Evolutionary conservation across 2,888 invertebrate genomes (phyloP), one percentile per base, ranked within the genome.

Genomic region (Cryptocephalus moraei): DNA sequence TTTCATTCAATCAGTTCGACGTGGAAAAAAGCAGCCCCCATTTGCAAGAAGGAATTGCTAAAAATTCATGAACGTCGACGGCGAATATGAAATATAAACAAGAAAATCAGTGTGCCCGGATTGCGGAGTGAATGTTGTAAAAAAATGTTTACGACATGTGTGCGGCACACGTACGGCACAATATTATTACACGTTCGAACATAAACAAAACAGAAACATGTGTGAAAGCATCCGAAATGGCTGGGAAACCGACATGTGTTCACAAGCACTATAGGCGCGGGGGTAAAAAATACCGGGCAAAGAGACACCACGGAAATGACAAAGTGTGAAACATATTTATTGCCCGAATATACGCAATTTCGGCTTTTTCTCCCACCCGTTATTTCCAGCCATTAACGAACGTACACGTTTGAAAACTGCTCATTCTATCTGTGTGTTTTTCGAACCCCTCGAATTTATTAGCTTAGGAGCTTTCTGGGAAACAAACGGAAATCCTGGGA

Each of bases 191-290:
- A 51, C 51, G 55, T 55, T 49, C 48, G 51, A 55, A 53, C 52
- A 54, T 58, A 58, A 55, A 57, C 56, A 58, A 53, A 56, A 54
- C 47, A 51, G 53, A 52, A 56, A 53, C 56, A 55, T 52, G 56
- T 55, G 53, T 22, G 22, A 40, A 40, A 22, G 22, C 40, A 40
- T 12, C 22, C 12, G 22, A 11, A 47, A 47, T 45, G 39, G 45
- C 51, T 55, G 54, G 49, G 54, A 55, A 52, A 40, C 44, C 40
- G 49, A 51, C 54, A 55, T 53, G 52, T 55, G 54, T 52, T 22
- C 43, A 45, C 47, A 46, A 50, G 52, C 50, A 50, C 51, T 45
- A 47, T 44, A 41, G 48, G 46, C 52, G 48, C 44, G 22, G 49
- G 48, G 49, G 46, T 46, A 51, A 52, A 54, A 51, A 44, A 41